Percentiles rank a stretch among this genome's conserved stretches.
These are phyloP conservation scores for Protaetia brevitarsis DNA, from an alignment of 1,140 invertebrate species.

Conservation along the genomic window DNA sequence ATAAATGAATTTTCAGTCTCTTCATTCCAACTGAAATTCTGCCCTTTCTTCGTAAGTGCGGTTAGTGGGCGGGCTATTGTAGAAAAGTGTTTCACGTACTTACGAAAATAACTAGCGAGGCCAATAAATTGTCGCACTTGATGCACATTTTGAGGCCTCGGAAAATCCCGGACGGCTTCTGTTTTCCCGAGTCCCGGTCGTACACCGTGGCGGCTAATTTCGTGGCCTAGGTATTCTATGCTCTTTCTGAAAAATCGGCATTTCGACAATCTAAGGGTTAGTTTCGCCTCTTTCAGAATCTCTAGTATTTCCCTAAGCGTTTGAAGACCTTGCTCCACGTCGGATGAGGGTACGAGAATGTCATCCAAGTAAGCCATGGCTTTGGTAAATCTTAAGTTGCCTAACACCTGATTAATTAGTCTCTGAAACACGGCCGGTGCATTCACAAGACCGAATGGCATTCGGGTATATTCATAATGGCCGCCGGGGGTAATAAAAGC, in stretches of 20 bases:
- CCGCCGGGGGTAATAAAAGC: conserved; percentile 9
- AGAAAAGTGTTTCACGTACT: conserved; percentile 34
- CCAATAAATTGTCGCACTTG: conserved; percentile 46
- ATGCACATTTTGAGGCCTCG: conserved; percentile 33
- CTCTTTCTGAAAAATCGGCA: conserved; percentile 35
- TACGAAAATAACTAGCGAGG: conserved; percentile 43
- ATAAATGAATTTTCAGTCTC: background rate
- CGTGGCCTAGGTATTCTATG: conserved; percentile 32
- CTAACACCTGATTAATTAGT: background rate
- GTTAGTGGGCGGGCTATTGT: background rate
- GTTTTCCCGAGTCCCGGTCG: conserved; percentile 33
- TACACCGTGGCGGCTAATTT: conserved; percentile 23
- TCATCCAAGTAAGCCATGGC: conserved; percentile 31
- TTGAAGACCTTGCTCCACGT: conserved; percentile 28
- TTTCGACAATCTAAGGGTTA: conserved; percentile 36
- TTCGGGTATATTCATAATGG: background rate
- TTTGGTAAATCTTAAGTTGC: conserved; percentile 26
- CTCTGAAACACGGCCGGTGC: conserved; percentile 1
- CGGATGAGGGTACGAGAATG: conserved; percentile 28
- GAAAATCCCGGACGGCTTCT: conserved; percentile 23
- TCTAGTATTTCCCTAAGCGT: conserved; percentile 33
- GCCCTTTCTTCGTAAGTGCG: background rate
- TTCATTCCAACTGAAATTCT: background rate
- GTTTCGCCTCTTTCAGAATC: conserved; percentile 25
- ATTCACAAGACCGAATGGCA: background rate